These are phyloP conservation scores for Synanthedon vespiformis DNA, from an alignment of 2,888 invertebrate genomes.

Conservation along the genomic window DNA sequence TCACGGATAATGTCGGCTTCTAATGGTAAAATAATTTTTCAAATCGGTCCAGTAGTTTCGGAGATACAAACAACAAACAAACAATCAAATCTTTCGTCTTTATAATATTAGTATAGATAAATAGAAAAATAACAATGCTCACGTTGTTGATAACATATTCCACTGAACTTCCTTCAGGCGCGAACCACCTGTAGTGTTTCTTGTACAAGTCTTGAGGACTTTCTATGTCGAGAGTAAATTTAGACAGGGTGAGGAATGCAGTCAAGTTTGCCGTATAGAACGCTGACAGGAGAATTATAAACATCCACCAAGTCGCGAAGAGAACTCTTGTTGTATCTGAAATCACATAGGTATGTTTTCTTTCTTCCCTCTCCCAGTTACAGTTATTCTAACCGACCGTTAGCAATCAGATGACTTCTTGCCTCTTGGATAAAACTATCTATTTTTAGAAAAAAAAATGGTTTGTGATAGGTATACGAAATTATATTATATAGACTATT, in stretches of 20 bases:
- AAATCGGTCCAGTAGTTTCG: no score
- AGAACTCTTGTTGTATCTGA: slow-evolving; percentile 84
- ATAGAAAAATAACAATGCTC: slow-evolving; percentile 19
- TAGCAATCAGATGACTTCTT: slow-evolving; percentile 1
- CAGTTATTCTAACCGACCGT: no score
- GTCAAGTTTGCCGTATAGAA: slow-evolving; percentile 93
- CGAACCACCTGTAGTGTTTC: slow-evolving; percentile 78
- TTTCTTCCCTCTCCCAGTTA: no score
- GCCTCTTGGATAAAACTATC: no score
- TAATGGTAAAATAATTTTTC: no score
- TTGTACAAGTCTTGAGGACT: slow-evolving; percentile 74
- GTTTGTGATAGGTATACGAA: no score
- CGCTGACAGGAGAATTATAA: slow-evolving; percentile 86
- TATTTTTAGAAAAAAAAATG: no score
- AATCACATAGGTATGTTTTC: slow-evolving; percentile 16
- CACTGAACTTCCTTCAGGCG: slow-evolving; percentile 76
- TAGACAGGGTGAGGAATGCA: slow-evolving; percentile 87
- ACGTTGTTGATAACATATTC: slow-evolving; percentile 74
- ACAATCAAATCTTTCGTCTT: no score
- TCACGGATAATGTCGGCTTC: no score
- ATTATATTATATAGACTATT: no score
- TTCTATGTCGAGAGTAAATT: slow-evolving; percentile 84
- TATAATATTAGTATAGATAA: no score
- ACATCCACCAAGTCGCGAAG: slow-evolving; percentile 94
- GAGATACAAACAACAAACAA: no score